Evolutionary conservation across 2,797 vertebrate genomes (phyloP), one percentile per base, ranked within the genome.

Genomic region (Artibeus lituratus): DNA sequence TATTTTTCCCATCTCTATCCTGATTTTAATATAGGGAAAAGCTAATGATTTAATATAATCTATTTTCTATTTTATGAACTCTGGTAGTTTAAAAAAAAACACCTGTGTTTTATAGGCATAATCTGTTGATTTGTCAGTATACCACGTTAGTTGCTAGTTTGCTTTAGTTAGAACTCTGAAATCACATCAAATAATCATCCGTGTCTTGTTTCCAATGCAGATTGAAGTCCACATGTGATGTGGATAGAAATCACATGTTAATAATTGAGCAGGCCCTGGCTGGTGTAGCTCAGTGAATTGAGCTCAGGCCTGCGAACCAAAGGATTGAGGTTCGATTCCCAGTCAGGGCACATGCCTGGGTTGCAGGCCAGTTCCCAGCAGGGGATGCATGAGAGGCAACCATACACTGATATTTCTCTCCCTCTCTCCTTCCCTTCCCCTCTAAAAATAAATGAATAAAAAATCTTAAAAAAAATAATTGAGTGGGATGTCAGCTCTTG

Each of bases 1-100:
- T 49, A 29, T 59, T 59, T 94, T 81, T 7, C 1, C 37, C 53
- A 39, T 84, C 18, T 90, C n/a, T 81, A 24, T 55, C 47, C 24
- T 94, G 67, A 62, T 72, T 67, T 89, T 87, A 96, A 65, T 83
- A 77, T 42, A 85, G 62, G 77, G 44, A 77, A 93, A 82, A 90
- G 5, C 12, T 42, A 86, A 81, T 70, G 73, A 73, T 74, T 86
- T 73, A 93, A 51, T 70, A 51, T 57, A 29, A 73, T 72, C 55
- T 86, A 57, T 73, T 11, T 86, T 77, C 65, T 90, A 57, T 73
- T 11, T 86, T 80, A 49, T 32, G 35, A 90, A 80, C n/a, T 44
- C 18, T 67, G 39, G 44, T 77, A 85, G 35, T 81, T 92, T 12
- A 72, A 85, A 84, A 26, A 94, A 55, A 16, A 96, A 92, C n/a